Conservation (phyloP, 1,140 invertebrate species). For the Drosophila bipectinata region DNA sequence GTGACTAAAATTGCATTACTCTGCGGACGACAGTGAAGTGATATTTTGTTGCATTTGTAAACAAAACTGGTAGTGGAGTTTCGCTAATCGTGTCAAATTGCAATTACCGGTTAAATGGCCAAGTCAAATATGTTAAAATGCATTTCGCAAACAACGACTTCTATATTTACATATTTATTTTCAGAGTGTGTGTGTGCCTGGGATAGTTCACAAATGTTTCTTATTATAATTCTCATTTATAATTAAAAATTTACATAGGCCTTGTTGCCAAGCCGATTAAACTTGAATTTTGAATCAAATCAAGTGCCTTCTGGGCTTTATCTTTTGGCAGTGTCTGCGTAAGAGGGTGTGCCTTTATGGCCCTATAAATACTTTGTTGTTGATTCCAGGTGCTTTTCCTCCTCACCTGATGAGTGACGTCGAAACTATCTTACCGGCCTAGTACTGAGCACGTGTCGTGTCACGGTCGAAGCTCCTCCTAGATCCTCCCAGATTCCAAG, state of each 20-base stretch:
- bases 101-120: slow-evolving; percentile 23
- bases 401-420: slow-evolving; percentile 53
- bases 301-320: slow-evolving; percentile 34
- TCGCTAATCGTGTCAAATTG: slow-evolving; percentile 9
- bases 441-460: slow-evolving; percentile 30
- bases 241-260: slow-evolving; percentile 26
- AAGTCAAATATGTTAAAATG: slow-evolving; percentile 25
- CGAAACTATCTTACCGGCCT: not conserved
- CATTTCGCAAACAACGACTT: slow-evolving; percentile 1
- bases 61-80: slow-evolving; percentile 13
- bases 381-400: slow-evolving; percentile 23
- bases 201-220: slow-evolving; percentile 57
- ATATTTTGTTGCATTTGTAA: slow-evolving; percentile 8
- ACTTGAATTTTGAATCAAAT: slow-evolving; percentile 13
- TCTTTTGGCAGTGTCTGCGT: slow-evolving; percentile 2
- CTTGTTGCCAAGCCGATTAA: slow-evolving; percentile 12
- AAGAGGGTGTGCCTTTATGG: slow-evolving; percentile 31
- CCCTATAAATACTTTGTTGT: slow-evolving; percentile 4
- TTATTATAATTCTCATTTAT: slow-evolving; percentile 29
- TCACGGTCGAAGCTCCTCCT: slow-evolving; percentile 2
- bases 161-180: not conserved
- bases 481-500: too few species aligned
- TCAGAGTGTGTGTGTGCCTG: slow-evolving; percentile 16
- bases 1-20: slow-evolving; percentile 26
- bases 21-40: not conserved